phyloP scores from a whole-genome alignment of 1,140 invertebrate species.

The Heliconius hewitsoni region DNA sequence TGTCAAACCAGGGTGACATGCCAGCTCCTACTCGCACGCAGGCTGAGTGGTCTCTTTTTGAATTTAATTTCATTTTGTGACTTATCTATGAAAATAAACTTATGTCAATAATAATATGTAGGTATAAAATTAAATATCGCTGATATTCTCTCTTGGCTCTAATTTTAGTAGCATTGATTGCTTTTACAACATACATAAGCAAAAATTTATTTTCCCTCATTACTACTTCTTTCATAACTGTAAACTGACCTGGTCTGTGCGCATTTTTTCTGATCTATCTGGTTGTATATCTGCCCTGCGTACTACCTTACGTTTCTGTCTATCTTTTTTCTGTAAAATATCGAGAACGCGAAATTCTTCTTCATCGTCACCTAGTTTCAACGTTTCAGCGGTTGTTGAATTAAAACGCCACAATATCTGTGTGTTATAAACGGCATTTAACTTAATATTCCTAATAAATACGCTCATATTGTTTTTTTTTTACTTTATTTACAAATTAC shows the following conservation, averaged over 20 bases:
- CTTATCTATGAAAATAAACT: no score
- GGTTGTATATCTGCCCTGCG: conserved; percentile 63
- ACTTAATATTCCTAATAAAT: conserved; percentile 60
- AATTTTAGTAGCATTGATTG: no score
- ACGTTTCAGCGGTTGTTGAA: conserved; percentile 58
- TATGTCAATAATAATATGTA: no score
- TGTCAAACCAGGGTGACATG: no score
- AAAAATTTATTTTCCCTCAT: no score
- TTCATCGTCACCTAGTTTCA: conserved; percentile 61
- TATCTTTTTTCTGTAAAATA: conserved; percentile 69
- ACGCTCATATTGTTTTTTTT: conserved; percentile 58
- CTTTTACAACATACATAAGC: no score
- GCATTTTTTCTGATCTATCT: conserved; percentile 71
- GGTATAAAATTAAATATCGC: no score
- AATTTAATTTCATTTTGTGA: no score
- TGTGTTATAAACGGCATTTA: conserved; percentile 48
- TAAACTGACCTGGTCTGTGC: conserved; percentile 62
- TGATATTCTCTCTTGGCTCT: no score
- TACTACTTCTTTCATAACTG: background rate
- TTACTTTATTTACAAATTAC: conserved; percentile 37
- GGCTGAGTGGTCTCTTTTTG: no score
- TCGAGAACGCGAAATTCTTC: conserved; percentile 77
- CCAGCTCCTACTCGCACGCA: no score
- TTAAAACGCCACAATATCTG: conserved; percentile 66
- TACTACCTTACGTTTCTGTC: conserved; percentile 49